phyloP scores from a whole-genome alignment of 2,888 invertebrate species.

The Pasiphila rectangulata region DNA sequence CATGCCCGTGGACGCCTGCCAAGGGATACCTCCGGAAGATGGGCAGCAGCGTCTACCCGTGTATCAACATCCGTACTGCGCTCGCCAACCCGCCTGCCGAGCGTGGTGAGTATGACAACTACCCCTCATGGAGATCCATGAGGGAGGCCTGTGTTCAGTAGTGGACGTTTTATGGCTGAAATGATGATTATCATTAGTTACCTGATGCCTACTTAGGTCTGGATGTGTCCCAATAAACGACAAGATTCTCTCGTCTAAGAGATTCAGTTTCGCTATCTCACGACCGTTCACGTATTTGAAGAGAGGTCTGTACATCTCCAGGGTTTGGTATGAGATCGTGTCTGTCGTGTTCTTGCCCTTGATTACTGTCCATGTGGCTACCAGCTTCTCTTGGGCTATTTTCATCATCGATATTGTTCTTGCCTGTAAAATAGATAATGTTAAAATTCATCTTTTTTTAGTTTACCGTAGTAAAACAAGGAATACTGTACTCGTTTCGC shows the following conservation, averaged over 20 bases:
- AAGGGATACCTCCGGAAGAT: too few relatives aligned
- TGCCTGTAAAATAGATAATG: slow-evolving; percentile 45
- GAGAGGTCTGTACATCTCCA: slow-evolving; percentile 63
- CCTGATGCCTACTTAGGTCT: slow-evolving; percentile 65
- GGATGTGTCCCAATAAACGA: slow-evolving; percentile 65
- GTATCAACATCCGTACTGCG: too few relatives aligned
- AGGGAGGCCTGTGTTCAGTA: too few relatives aligned
- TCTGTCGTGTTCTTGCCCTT: slow-evolving; percentile 38
- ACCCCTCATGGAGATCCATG: too few relatives aligned
- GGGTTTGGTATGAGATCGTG: slow-evolving; percentile 42
- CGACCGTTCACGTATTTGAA: slow-evolving; percentile 64
- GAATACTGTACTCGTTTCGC: too few relatives aligned
- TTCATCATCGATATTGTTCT: slow-evolving; percentile 71
- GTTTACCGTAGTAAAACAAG: too few relatives aligned
- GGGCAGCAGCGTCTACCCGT: too few relatives aligned
- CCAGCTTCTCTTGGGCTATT: slow-evolving; percentile 59
- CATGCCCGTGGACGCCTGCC: too few relatives aligned
- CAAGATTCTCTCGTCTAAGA: slow-evolving; percentile 55
- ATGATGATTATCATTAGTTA: slow-evolving; percentile 27
- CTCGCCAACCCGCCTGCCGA: too few relatives aligned
- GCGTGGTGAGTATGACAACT: too few relatives aligned
- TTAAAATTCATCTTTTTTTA: neutral
- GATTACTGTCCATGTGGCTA: slow-evolving; percentile 59
- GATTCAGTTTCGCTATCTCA: slow-evolving; percentile 63
- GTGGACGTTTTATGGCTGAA: too few relatives aligned